Evolutionary conservation across 2,113 vertebrate species (phyloP).

Genomic region (Siniperca chuatsi): DNA sequence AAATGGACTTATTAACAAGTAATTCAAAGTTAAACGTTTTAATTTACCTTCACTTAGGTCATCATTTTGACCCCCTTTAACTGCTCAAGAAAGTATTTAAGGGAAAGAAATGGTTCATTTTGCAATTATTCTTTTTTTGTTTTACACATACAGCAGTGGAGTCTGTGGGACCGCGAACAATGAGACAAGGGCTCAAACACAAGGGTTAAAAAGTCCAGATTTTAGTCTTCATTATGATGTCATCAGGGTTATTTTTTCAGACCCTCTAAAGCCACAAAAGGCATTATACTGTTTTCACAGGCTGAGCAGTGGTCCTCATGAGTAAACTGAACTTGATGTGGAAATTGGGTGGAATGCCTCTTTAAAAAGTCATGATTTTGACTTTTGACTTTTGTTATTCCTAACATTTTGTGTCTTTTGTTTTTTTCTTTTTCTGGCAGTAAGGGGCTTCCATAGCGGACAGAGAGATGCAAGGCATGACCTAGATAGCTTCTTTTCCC

Average conservation of each 20-base stretch:
- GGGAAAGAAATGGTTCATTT: no score
- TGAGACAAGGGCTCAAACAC: no score
- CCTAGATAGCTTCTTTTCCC: slow-evolving; percentile 1
- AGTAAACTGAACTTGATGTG: neutral
- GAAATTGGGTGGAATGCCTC: neutral
- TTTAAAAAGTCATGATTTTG: neutral
- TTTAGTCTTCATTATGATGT: no score
- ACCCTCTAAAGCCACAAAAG: neutral
- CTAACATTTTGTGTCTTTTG: neutral
- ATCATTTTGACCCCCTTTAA: no score
- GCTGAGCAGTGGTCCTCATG: neutral
- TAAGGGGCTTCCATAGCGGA: neutral
- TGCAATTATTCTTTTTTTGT: no score
- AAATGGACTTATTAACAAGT: no score
- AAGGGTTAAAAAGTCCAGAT: no score
- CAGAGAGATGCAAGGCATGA: neutral
- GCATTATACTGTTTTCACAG: neutral
- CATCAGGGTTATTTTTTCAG: neutral
- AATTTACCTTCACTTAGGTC: no score
- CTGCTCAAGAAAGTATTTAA: no score
- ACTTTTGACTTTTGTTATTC: neutral
- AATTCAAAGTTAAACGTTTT: no score
- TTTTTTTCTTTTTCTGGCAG: neutral
- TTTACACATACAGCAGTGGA: no score
- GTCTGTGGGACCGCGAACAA: no score